Evolutionary conservation across 37 sponge, comb jelly and placozoan genomes (phyloP), one percentile per base, ranked within the genome.

Genomic region (Halisarca cf. caerulea): DNA sequence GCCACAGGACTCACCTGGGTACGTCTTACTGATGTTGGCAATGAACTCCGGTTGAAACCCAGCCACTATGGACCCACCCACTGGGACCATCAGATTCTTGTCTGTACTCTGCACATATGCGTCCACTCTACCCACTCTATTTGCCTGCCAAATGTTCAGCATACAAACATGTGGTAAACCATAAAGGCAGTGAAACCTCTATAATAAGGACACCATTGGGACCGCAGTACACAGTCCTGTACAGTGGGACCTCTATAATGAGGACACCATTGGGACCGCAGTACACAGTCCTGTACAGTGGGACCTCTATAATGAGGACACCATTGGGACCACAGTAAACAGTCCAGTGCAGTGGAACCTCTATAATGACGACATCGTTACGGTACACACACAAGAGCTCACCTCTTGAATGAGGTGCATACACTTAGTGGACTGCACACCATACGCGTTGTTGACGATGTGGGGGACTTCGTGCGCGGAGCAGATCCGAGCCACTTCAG

Each of bases 11-110:
- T 51, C 44, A 89, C 99, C 99, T 38, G 99, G 99, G 75, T 99
- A 99, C 3, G 86, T 91, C 78, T 96, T 89, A 33, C 88, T 71
- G 32, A 99, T 80, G 33, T 58, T 53, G 4, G 82, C 32, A 7
- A 99, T 92, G 70, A 95, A 89, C 2, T 86, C 59, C 51, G 88
- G 79, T 21, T 79, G 69, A 27, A 70, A 83, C 34, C 95, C 91
- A 8, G 95, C 97, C 14, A 99, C 94, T 38, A 99, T 79, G 58
- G 92, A 59, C 24, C 99, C 99, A 15, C 99, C 99, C 33, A 99
- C 99, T 30, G 99, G 99, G 24, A 99, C 99, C 78, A 99, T 55
- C 62, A 99, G 87, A 82, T 99, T 99, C 83, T 99, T 99, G 78
- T 99, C 99, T 1, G 97, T 90, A 69, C 97, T 96, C 90, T 99